Evolutionary conservation across 2,113 vertebrate genomes (phyloP).

Genomic region (Puntigrus tetrazona): DNA sequence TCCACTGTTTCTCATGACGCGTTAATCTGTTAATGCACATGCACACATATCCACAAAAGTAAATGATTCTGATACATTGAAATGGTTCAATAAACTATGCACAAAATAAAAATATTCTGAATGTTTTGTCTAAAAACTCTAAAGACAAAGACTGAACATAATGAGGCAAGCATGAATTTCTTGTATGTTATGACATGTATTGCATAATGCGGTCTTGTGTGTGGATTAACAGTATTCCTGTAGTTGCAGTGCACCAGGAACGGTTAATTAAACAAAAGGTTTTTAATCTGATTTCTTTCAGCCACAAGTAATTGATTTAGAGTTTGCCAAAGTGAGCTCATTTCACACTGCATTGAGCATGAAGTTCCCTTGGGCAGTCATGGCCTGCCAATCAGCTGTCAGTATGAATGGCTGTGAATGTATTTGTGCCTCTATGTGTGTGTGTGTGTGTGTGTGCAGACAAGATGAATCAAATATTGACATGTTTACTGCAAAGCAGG

Average conservation of each 20-base stretch:
- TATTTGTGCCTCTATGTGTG: constrained; percentile 33
- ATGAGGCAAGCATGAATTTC: background rate
- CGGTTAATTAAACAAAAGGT: constrained; percentile 58
- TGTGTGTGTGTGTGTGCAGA: background rate
- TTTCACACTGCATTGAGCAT: constrained; percentile 66
- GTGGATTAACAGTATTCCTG: background rate
- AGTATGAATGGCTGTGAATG: constrained; percentile 40
- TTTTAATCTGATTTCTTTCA: constrained; percentile 48
- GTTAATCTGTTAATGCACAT: constrained; percentile 78
- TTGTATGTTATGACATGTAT: background rate
- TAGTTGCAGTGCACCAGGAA: constrained; percentile 29
- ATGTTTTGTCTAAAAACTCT: background rate
- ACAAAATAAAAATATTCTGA: background rate
- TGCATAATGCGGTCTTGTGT: background rate
- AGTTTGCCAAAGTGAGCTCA: constrained; percentile 64
- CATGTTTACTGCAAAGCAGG: constrained; percentile 60
- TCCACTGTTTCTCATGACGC: constrained; percentile 91
- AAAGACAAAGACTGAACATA: background rate
- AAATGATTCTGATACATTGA: background rate
- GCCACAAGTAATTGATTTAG: constrained; percentile 60
- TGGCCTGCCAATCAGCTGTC: constrained; percentile 62
- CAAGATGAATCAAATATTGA: constrained; percentile 62
- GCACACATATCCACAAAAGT: constrained; percentile 36
- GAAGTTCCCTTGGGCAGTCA: constrained; percentile 47
- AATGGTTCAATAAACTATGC: background rate